Evolutionary conservation across 2,797 vertebrate species (phyloP), one percentile per base, ranked within the genome.

Genomic region (Fistularia tabacaria): DNA sequence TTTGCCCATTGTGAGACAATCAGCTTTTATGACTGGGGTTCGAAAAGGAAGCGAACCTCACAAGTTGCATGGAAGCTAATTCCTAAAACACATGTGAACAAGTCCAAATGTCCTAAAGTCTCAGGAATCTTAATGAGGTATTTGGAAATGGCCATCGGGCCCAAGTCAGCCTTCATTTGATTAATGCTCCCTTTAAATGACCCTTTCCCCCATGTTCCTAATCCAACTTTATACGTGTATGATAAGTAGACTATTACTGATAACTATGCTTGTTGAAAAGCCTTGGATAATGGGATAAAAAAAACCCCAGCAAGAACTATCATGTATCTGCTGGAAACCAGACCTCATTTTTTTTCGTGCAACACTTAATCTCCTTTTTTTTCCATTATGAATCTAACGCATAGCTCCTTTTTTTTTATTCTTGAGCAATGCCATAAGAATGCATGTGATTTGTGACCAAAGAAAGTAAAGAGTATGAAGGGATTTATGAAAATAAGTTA

Each of bases 41-140:
- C 25, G 25, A 25, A 5, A n/a, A 64, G 51, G 77, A 78, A 66
- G 57, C 41, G 10, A 71, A 64, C 38, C 51, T 56, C 57, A 55
- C 59, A 55, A 59, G 67, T 77, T 36, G 25, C 48, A 49, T 36
- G 4, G 49, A 64, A 50, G 57, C 50, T 76, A 68, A 88, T 79
- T 83, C 67, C 53, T 57, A 68, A 82, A 85, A 79, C 79, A 85
- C 40, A 82, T 85, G 82, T 81, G 68, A 64, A 61, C 54, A 25
- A 69, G 76, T 78, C 59, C 40, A 71, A 81, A 73, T 60, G 75
- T 84, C 69, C 68, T 37, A 42, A 72, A 76, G 74, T 69, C 66
- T 11, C 52, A 63, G 64, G 75, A 76, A 79, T 76, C 74, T 75
- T 73, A 80, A 85, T 83, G 80, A 81, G 80, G 83, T 83, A 85